Percentiles rank a stretch among this genome's conserved stretches.
These are phyloP conservation scores for Nemapogon koenigi DNA, from an alignment of 2,888 invertebrate genomes.

Conservation along the genomic window DNA sequence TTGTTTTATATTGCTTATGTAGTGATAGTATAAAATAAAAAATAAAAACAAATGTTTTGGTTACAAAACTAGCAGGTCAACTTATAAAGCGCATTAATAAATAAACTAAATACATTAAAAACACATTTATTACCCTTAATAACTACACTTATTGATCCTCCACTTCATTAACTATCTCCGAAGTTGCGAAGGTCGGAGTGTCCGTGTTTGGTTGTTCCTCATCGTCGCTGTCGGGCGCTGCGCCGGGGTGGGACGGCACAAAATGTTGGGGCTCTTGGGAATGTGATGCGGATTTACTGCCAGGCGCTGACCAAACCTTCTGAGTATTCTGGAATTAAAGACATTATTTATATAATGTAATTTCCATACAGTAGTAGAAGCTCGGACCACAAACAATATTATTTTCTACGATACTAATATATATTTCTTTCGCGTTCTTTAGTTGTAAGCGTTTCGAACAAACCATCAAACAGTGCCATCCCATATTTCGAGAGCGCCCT, in stretches of 20 bases:
- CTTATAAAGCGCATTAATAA: too few relatives aligned
- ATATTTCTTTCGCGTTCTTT: too few relatives aligned
- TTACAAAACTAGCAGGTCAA: too few relatives aligned
- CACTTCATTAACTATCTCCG: slow-evolving; percentile 62
- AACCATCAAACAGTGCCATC: too few relatives aligned
- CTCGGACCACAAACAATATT: too few relatives aligned
- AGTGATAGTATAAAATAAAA: background rate
- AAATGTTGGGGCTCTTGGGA: slow-evolving; percentile 60
- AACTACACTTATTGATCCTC: slow-evolving; percentile 19
- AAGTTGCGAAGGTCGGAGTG: too few relatives aligned
- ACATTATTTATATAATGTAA: slow-evolving; percentile 3
- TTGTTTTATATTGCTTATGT: background rate
- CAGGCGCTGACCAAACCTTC: slow-evolving; percentile 68
- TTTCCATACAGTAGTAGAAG: too few relatives aligned
- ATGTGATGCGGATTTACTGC: slow-evolving; percentile 44
- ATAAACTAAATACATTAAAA: background rate
- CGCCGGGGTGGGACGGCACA: slow-evolving; percentile 72
- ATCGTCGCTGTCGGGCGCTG: slow-evolving; percentile 69
- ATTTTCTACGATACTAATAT: too few relatives aligned
- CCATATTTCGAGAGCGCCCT: too few relatives aligned
- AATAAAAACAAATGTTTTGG: background rate
- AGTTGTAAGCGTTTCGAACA: too few relatives aligned
- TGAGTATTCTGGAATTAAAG: slow-evolving; percentile 38
- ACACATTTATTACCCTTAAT: background rate
- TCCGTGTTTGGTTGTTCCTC: too few relatives aligned